Evolutionary conservation across 2,888 invertebrate genomes (phyloP).

Genomic region (Acanthoscelides obtectus): DNA sequence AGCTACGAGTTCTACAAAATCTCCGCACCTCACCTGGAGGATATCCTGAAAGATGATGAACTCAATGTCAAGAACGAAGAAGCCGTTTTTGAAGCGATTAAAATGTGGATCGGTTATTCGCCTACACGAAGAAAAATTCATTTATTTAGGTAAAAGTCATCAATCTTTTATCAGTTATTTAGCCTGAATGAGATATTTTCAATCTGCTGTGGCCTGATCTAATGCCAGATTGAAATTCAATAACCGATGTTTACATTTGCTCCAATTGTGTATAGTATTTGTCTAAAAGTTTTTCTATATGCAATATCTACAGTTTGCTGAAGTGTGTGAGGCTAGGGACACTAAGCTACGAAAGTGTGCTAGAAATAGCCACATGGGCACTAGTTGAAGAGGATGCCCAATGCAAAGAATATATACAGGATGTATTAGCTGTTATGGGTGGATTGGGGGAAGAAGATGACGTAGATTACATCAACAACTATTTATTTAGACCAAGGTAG

Average conservation of each 20-base stretch:
- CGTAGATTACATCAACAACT: conserved; percentile 23
- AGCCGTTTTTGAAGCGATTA: conserved; percentile 67
- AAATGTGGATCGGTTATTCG: conserved; percentile 62
- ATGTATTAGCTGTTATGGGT: conserved; percentile 26
- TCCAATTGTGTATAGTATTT: not conserved
- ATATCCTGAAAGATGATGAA: conserved; percentile 64
- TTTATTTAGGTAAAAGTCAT: conserved; percentile 43
- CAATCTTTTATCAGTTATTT: no score
- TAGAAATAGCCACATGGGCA: conserved; percentile 28
- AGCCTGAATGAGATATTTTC: no score
- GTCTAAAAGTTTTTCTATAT: not conserved
- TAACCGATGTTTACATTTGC: no score
- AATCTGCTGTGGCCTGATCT: no score
- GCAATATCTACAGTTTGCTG: conserved; percentile 42
- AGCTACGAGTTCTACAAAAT: conserved; percentile 62
- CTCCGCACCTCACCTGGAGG: conserved; percentile 56
- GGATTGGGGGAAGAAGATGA: conserved; percentile 22
- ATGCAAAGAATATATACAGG: conserved; percentile 36
- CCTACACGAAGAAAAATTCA: conserved; percentile 50
- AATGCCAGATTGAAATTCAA: no score
- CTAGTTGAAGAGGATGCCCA: conserved; percentile 29
- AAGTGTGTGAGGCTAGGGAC: conserved; percentile 58
- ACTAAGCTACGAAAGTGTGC: conserved; percentile 41
- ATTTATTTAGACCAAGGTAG: conserved; percentile 51
- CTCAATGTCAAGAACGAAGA: conserved; percentile 70